Evolutionary conservation across 35 echinoderm and acorn worm species (phyloP).

Genomic region (Stichopus chloronotus): DNA sequence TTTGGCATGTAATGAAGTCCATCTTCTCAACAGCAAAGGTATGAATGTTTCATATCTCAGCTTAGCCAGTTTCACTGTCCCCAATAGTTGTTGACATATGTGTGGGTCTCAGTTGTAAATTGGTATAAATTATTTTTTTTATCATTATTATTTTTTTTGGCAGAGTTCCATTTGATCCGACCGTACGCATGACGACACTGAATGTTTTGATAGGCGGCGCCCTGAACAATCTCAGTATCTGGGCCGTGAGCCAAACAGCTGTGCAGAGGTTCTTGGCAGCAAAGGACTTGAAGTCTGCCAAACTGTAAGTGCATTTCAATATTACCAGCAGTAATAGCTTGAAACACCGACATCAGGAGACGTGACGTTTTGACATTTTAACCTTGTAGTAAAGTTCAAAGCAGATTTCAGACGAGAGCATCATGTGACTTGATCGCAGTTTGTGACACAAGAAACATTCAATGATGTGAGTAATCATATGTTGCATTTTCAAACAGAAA

Average conservation of each 20-base stretch:
- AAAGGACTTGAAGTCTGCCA: conserved; percentile 49
- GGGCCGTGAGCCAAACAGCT: conserved; percentile 77
- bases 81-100: background rate
- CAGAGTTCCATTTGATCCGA: conserved; percentile 67
- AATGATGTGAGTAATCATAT: too few relatives aligned
- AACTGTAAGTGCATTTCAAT: conserved; percentile 59
- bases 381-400: too few relatives aligned
- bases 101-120: background rate
- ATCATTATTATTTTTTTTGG: background rate
- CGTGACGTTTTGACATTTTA: too few relatives aligned
- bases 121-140: background rate
- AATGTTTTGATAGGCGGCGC: conserved; percentile 62
- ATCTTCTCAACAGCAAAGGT: too few relatives aligned
- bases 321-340: background rate
- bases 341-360: background rate
- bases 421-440: too few relatives aligned
- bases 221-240: conserved; percentile 63
- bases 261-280: conserved; percentile 71
- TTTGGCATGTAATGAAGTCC: too few relatives aligned
- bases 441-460: too few relatives aligned
- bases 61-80: too few relatives aligned
- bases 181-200: conserved; percentile 57
- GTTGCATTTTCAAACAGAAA: too few relatives aligned
- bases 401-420: too few relatives aligned
- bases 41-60: too few relatives aligned